phyloP scores from a whole-genome alignment of 2,888 invertebrate genomes.

The Andrena flavipes region DNA sequence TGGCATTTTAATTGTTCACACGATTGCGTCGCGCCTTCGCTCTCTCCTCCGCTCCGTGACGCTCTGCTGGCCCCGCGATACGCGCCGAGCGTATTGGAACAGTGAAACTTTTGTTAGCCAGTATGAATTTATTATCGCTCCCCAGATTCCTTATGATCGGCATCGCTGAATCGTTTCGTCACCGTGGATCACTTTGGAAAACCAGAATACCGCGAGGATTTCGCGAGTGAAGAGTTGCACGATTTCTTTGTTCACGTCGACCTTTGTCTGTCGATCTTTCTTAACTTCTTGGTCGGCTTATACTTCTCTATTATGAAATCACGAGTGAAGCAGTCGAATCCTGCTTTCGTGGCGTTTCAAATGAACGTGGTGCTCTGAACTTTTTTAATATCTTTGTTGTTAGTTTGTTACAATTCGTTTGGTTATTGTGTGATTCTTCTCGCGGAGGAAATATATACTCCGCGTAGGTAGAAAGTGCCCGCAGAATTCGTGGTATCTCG shows the following conservation, averaged over 20 bases:
- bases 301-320: no score
- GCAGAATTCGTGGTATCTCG: conserved; percentile 16
- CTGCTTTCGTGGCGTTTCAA: no score
- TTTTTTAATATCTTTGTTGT: no score
- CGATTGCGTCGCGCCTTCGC: conserved; percentile 34
- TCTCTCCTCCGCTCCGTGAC: conserved; percentile 29
- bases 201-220: neutral
- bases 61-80: neutral
- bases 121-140: conserved; percentile 18
- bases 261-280: neutral
- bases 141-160: neutral
- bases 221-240: neutral
- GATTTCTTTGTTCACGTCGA: no score
- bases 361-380: no score
- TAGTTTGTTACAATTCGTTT: no score
- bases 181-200: neutral
- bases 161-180: neutral
- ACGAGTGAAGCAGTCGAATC: no score
- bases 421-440: no score
- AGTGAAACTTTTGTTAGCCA: conserved; percentile 37
- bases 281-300: neutral
- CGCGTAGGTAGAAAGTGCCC: conserved; percentile 39
- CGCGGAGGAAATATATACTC: no score
- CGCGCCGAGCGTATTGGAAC: neutral
- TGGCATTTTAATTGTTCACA: conserved; percentile 61